Evolutionary conservation across 2,797 vertebrate genomes (phyloP).

Genomic region (Liparis tanakae): DNA sequence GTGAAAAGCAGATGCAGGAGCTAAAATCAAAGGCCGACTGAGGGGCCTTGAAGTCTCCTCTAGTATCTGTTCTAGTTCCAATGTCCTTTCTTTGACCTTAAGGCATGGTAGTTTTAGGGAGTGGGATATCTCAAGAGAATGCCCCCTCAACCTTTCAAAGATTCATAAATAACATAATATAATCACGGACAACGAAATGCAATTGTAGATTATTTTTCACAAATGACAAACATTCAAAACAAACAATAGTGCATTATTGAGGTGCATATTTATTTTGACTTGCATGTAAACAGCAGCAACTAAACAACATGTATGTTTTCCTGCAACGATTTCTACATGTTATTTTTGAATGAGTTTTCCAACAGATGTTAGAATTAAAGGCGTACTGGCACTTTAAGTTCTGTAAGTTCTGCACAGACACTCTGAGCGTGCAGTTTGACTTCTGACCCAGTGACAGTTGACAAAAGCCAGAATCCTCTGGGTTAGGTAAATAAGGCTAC

Average conservation of each 20-base stretch:
- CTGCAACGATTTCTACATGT: background rate
- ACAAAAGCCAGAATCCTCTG: conserved; percentile 61
- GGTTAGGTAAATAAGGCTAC: conserved; percentile 59
- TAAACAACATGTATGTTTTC: background rate
- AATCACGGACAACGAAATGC: background rate
- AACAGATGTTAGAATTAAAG: background rate
- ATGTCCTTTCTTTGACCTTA: conserved; percentile 6
- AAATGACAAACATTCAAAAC: background rate
- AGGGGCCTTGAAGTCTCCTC: too few relatives aligned
- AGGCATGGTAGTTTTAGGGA: background rate
- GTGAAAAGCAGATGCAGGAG: background rate
- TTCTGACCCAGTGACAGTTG: conserved; percentile 56
- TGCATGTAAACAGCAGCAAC: too few relatives aligned
- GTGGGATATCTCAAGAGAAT: conserved; percentile 10
- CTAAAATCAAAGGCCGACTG: too few relatives aligned
- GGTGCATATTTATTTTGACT: too few relatives aligned
- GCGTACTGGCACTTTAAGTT: background rate
- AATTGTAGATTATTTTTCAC: background rate
- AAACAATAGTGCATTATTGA: background rate
- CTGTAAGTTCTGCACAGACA: background rate
- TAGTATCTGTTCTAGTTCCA: background rate
- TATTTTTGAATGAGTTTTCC: background rate
- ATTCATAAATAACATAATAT: background rate
- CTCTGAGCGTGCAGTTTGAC: conserved; percentile 33
- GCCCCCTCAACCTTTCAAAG: background rate